phyloP scores from a whole-genome alignment of 1,140 invertebrate genomes.

The Drosophila grimshawi region DNA sequence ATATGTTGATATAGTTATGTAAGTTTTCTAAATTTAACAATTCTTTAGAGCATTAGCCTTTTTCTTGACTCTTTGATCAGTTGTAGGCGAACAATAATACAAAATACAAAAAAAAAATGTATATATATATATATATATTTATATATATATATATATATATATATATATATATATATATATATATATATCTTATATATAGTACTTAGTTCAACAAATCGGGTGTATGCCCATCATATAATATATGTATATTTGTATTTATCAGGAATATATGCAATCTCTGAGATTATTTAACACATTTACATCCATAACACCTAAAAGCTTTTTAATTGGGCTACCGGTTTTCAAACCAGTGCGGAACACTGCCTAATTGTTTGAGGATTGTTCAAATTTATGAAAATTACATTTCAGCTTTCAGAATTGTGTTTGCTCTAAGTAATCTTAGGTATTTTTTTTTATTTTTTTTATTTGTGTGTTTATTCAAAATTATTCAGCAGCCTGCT shows the following conservation, averaged over 20 bases:
- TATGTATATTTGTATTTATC: constrained; percentile 16
- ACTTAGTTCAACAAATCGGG: constrained; percentile 5
- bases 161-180: too few species aligned
- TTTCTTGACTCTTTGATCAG: constrained; percentile 11
- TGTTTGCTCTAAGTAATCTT: constrained; percentile 1
- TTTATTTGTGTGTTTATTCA: constrained; percentile 1
- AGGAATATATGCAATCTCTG: constrained; percentile 62
- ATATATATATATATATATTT: too few species aligned
- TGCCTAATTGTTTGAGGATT: not conserved
- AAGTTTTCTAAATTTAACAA: constrained; percentile 8
- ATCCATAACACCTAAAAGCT: constrained; percentile 23
- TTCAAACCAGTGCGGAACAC: not conserved
- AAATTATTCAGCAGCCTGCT: constrained; percentile 33
- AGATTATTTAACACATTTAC: constrained; percentile 62
- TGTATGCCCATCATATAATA: not conserved
- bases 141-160: too few species aligned
- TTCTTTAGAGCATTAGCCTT: constrained; percentile 2
- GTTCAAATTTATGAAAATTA: not conserved
- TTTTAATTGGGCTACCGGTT: not conserved
- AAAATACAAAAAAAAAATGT: constrained; percentile 3
- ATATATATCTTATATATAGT: not conserved
- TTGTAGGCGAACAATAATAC: not conserved
- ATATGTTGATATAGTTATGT: constrained; percentile 12
- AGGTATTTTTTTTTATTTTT: not conserved
- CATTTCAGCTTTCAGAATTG: not conserved